These are phyloP conservation scores for Momotus momota DNA, from an alignment of 2,797 vertebrate species.

Conservation along the genomic window DNA sequence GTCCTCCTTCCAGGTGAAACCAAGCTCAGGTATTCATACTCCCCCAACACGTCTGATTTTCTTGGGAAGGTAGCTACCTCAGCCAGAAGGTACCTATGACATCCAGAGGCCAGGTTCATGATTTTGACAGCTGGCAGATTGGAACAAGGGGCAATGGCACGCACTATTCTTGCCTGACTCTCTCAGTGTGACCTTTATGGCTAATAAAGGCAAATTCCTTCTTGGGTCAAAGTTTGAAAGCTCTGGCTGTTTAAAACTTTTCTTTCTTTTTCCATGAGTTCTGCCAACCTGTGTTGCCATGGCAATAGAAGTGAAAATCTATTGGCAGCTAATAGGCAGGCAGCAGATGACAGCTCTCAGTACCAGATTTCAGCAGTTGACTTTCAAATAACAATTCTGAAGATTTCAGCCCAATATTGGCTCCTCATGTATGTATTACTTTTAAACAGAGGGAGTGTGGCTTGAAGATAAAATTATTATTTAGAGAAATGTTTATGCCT, in stretches of 20 bases:
- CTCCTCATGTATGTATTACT: not conserved
- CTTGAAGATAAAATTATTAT: not conserved
- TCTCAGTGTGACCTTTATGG: not conserved
- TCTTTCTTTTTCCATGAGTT: not conserved
- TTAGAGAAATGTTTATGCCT: not conserved
- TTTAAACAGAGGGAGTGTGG: not conserved
- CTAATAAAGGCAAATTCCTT: not conserved
- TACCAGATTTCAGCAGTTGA: constrained; percentile 38
- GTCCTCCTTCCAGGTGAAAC: not conserved
- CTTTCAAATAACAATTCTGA: constrained; percentile 32
- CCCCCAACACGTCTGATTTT: no score
- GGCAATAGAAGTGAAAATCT: constrained; percentile 7
- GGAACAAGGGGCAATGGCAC: not conserved
- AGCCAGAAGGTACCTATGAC: not conserved
- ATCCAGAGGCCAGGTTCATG: not conserved
- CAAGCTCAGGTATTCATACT: not conserved
- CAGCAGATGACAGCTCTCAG: constrained; percentile 64
- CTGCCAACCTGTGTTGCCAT: constrained; percentile 38
- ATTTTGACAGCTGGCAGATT: not conserved
- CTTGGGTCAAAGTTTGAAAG: not conserved
- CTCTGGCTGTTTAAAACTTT: not conserved
- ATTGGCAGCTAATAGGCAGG: constrained; percentile 46
- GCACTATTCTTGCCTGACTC: not conserved
- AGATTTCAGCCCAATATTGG: constrained; percentile 15
- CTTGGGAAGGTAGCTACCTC: not conserved